Evolutionary conservation across 1,140 invertebrate genomes (phyloP).

Genomic region (Macrostomum lignano): DNA sequence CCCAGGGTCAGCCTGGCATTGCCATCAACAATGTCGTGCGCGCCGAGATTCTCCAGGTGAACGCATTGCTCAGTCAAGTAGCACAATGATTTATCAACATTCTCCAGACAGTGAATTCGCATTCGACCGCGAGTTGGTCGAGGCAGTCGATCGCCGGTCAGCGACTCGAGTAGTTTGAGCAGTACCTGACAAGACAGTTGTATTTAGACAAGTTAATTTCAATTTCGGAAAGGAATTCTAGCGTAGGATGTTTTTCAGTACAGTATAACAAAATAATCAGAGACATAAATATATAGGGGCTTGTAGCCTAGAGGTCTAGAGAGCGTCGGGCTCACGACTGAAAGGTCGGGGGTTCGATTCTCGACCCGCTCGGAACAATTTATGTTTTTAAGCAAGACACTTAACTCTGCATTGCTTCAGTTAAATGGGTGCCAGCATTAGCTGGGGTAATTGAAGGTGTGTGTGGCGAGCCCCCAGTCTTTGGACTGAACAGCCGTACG

Average conservation of each 20-base stretch:
- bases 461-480: too few relatives aligned
- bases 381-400: too few relatives aligned
- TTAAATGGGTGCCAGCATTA: too few relatives aligned
- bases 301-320: too few relatives aligned
- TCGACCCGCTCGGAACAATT: too few relatives aligned
- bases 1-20: conserved; percentile 78
- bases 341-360: too few relatives aligned
- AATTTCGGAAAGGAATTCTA: too few relatives aligned
- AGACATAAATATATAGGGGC: background rate
- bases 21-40: conserved; percentile 98
- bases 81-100: conserved; percentile 91
- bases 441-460: too few relatives aligned
- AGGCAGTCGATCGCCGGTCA: conserved; percentile 84
- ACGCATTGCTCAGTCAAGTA: conserved; percentile 74
- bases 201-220: conserved; percentile 22
- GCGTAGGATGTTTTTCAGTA: too few relatives aligned
- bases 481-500: too few relatives aligned
- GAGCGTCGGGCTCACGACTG: background rate
- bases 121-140: conserved; percentile 96
- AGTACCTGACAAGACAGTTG: conserved; percentile 36
- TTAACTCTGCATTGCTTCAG: too few relatives aligned
- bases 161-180: conserved; percentile 76
- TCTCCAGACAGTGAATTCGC: conserved; percentile 96
- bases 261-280: too few relatives aligned
- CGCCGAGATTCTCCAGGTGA: conserved; percentile 94